phyloP scores from a whole-genome alignment of 2,888 invertebrate species.

The Ceramica pisi region DNA sequence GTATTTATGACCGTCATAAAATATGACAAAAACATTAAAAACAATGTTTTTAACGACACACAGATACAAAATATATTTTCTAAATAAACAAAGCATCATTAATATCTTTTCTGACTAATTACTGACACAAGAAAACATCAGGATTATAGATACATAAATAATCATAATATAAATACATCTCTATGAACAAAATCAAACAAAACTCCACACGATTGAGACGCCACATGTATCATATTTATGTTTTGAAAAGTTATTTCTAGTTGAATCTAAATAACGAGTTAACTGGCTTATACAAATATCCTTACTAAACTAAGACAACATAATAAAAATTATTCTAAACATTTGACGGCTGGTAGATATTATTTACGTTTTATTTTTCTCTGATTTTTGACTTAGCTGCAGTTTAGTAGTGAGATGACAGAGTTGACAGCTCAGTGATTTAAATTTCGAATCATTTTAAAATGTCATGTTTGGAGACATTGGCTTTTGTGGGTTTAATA shows the following conservation, averaged over 20 bases:
- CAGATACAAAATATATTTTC: constrained; percentile 58
- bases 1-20: constrained; percentile 63
- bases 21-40: constrained; percentile 61
- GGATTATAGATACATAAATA: constrained; percentile 68
- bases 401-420: constrained; percentile 44
- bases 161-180: constrained; percentile 79
- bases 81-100: constrained; percentile 74
- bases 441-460: constrained; percentile 41
- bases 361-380: constrained; percentile 59
- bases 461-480: constrained; percentile 20
- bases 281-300: constrained; percentile 83
- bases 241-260: constrained; percentile 86
- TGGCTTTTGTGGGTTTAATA: constrained; percentile 16
- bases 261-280: constrained; percentile 80
- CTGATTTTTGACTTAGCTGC: constrained; percentile 59
- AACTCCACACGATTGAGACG: constrained; percentile 79
- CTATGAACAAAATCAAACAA: constrained; percentile 74
- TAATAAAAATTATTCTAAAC: constrained; percentile 79
- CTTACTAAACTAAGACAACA: constrained; percentile 82
- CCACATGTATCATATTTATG: constrained; percentile 88
- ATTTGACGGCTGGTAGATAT: constrained; percentile 72
- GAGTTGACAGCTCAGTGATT: constrained; percentile 45
- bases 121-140: constrained; percentile 71
- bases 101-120: constrained; percentile 75
- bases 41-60: constrained; percentile 54